Percentiles rank a stretch among this genome's conserved stretches.
Conservation (phyloP, 2,797 vertebrate genomes). For the Phaenicophaeus curvirostris region DNA sequence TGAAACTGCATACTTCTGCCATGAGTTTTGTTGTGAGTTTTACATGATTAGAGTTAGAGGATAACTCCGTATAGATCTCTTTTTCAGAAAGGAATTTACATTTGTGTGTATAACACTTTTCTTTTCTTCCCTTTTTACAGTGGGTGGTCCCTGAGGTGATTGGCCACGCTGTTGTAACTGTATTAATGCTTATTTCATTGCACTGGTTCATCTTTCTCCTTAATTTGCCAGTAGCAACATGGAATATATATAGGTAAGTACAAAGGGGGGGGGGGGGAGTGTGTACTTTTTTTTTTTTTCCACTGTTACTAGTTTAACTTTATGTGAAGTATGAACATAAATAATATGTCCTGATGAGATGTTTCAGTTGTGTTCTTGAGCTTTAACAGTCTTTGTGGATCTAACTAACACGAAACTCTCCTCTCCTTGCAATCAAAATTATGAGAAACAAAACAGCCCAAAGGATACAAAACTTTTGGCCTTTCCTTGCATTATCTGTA, state of each 20-base stretch:
- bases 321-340: neutral
- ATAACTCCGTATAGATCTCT: neutral
- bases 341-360: neutral
- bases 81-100: neutral
- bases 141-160: slow-evolving; percentile 95
- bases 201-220: slow-evolving; percentile 99
- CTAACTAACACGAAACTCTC: neutral
- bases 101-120: neutral
- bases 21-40: neutral
- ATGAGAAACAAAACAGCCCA: neutral
- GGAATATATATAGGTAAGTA: slow-evolving; percentile 93
- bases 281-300: neutral
- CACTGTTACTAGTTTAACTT: neutral
- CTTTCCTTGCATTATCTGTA: neutral
- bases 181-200: slow-evolving; percentile 93
- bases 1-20: neutral
- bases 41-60: neutral
- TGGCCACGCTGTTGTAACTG: slow-evolving; percentile 87
- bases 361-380: neutral
- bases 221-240: slow-evolving; percentile 92
- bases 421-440: neutral
- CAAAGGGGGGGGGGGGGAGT: neutral
- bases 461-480: neutral
- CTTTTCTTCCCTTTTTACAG: slow-evolving; percentile 66
- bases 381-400: neutral